Conservation (phyloP, 2,888 invertebrate species). For the Morpho deidamia region DNA sequence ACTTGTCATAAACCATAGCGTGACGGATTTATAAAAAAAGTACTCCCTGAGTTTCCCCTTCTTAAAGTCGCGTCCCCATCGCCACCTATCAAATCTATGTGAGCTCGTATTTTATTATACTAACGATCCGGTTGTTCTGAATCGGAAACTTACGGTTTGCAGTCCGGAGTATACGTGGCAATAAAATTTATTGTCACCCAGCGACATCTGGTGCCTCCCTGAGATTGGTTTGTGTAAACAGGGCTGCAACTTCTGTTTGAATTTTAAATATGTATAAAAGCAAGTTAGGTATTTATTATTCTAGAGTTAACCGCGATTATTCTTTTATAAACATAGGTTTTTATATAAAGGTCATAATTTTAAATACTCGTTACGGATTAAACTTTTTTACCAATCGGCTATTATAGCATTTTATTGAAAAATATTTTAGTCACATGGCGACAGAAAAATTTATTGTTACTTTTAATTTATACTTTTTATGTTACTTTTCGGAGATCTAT, state of each 20-base stretch:
- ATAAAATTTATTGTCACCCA: slow-evolving; percentile 76
- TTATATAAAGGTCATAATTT: too few species aligned
- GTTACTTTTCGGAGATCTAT: too few species aligned
- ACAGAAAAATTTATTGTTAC: too few species aligned
- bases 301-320: too few species aligned
- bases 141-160: slow-evolving; percentile 63
- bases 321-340: too few species aligned
- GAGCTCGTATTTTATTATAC: slow-evolving; percentile 26
- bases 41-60: background rate
- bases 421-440: too few species aligned
- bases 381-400: too few species aligned
- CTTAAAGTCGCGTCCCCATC: background rate
- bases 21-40: background rate
- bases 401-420: too few species aligned
- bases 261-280: slow-evolving; percentile 10
- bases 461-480: too few species aligned
- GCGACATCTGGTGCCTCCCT: slow-evolving; percentile 73
- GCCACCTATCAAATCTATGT: slow-evolving; percentile 38
- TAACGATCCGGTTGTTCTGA: slow-evolving; percentile 56
- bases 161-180: slow-evolving; percentile 63
- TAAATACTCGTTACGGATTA: too few species aligned
- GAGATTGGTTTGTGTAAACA: slow-evolving; percentile 20
- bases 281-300: too few species aligned
- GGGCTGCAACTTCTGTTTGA: slow-evolving; percentile 9
- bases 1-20: too few species aligned